These are phyloP conservation scores for Paradisaea rubra DNA, from an alignment of 2,113 vertebrate species.

Conservation along the genomic window DNA sequence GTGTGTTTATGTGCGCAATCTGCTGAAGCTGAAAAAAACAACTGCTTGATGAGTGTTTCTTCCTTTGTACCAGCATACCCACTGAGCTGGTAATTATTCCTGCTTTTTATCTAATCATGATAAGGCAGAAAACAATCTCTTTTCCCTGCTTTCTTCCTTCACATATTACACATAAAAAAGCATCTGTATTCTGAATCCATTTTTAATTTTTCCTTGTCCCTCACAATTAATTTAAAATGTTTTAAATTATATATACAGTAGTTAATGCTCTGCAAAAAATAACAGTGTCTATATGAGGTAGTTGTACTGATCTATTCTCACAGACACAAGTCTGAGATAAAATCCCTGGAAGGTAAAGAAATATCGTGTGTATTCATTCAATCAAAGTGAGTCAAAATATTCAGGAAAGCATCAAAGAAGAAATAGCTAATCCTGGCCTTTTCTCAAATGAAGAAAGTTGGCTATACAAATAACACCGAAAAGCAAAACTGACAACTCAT, in stretches of 20 bases:
- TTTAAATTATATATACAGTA: neutral
- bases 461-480: neutral
- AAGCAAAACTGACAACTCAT: neutral
- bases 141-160: neutral
- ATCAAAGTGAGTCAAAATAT: neutral
- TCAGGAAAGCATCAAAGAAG: neutral
- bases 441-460: neutral
- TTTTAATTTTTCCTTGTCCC: neutral
- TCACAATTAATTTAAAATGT: neutral
- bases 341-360: neutral
- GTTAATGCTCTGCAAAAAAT: neutral
- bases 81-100: constrained; percentile 63
- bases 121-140: constrained; percentile 30
- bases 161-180: neutral
- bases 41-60: constrained; percentile 49
- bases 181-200: neutral
- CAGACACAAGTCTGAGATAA: neutral
- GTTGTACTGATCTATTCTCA: neutral
- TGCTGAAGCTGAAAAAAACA: constrained; percentile 48
- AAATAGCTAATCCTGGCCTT: neutral
- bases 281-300: neutral
- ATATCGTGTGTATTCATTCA: neutral
- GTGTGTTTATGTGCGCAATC: neutral
- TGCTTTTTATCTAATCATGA: constrained; percentile 60
- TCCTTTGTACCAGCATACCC: constrained; percentile 42